phyloP scores from a whole-genome alignment of 2,113 vertebrate genomes.

The Notiomystis cincta region DNA sequence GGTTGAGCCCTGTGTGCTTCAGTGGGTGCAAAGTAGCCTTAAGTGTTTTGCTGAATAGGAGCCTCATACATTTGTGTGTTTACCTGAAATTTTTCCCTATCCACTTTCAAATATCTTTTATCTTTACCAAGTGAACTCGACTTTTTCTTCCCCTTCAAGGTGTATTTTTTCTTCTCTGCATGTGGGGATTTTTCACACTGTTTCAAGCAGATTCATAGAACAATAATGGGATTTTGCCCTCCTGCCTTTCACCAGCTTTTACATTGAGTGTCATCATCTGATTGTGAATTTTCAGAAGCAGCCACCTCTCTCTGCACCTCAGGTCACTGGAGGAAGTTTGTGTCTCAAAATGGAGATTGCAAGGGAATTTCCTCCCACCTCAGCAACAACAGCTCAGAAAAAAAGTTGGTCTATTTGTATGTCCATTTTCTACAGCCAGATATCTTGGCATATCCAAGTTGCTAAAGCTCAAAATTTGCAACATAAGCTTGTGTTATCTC shows the following conservation, averaged over 20 bases:
- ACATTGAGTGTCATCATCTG: not conserved
- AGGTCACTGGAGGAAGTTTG: not conserved
- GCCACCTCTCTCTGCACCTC: fast-evolving
- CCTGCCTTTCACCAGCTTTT: not conserved
- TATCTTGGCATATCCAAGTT: not conserved
- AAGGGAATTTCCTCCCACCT: not conserved
- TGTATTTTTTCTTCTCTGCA: not conserved
- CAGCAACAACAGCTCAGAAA: not conserved
- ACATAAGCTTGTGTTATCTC: not conserved
- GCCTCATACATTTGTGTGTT: fast-evolving
- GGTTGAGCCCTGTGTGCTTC: not conserved
- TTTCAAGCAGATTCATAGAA: not conserved
- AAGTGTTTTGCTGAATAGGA: not conserved
- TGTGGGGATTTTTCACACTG: not conserved
- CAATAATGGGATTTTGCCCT: not conserved
- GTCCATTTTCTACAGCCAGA: not conserved
- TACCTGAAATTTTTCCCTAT: not conserved
- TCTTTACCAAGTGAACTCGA: not conserved
- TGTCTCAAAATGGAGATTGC: not conserved
- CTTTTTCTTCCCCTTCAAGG: not conserved
- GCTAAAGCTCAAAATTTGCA: not conserved
- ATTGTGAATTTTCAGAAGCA: not conserved
- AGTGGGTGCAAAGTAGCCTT: not conserved
- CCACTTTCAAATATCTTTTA: not conserved
- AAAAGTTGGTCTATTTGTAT: not conserved